phyloP scores from a whole-genome alignment of 2,113 vertebrate species.

The Carettochelys insculpta region DNA sequence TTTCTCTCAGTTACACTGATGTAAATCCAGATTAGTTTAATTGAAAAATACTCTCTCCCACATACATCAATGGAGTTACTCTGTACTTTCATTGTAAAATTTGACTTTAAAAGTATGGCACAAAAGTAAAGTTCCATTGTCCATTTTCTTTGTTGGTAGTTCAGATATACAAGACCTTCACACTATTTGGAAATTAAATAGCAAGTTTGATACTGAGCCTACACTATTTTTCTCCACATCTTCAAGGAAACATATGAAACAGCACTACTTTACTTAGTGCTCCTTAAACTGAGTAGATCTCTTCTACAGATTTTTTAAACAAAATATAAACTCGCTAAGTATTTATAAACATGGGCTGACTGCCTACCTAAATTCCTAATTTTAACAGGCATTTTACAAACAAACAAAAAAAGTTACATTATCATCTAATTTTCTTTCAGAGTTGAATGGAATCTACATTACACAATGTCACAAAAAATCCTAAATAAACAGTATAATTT shows the following conservation, averaged over 20 bases:
- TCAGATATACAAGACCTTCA: neutral
- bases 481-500: neutral
- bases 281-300: slow-evolving; percentile 41
- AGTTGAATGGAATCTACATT: neutral
- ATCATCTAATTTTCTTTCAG: neutral
- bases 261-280: neutral
- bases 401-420: slow-evolving; percentile 46
- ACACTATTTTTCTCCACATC: slow-evolving; percentile 16
- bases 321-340: neutral
- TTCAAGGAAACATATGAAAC: neutral
- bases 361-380: neutral
- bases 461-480: neutral
- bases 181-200: slow-evolving; percentile 37
- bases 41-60: neutral
- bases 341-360: neutral
- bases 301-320: neutral
- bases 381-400: slow-evolving; percentile 15
- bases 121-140: neutral
- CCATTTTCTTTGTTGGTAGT: slow-evolving; percentile 48
- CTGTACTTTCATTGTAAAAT: neutral
- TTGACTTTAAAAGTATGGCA: neutral
- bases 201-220: neutral
- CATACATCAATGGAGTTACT: neutral
- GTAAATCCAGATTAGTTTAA: neutral
- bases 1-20: neutral